Evolutionary conservation across 2,797 vertebrate genomes (phyloP).

Genomic region (Odontamblyopus lacepedii): DNA sequence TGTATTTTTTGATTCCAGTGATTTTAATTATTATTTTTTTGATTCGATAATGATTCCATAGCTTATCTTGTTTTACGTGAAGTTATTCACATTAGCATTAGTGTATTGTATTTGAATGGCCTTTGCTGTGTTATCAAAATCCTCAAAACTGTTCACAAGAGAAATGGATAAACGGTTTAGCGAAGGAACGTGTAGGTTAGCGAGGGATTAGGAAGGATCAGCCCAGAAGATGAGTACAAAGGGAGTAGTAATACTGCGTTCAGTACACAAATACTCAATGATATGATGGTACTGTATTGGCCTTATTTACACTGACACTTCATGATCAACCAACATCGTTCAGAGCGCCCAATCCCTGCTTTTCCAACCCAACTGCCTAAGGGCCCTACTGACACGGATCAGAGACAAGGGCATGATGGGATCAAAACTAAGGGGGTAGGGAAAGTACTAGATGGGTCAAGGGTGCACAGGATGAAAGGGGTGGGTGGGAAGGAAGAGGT

Average conservation of each 20-base stretch:
- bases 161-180: slow-evolving; percentile 31
- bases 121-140: slow-evolving; percentile 2
- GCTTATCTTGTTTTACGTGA: not conserved
- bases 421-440: slow-evolving; percentile 28
- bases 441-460: slow-evolving; percentile 41
- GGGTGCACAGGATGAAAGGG: slow-evolving; percentile 36
- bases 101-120: slow-evolving; percentile 12
- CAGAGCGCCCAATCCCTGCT: slow-evolving; percentile 40
- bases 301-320: slow-evolving; percentile 31
- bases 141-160: not conserved
- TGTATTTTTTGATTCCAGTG: too few relatives aligned
- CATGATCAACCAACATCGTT: slow-evolving; percentile 24
- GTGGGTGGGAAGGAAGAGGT: slow-evolving; percentile 2
- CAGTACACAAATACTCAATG: slow-evolving; percentile 31
- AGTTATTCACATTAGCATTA: not conserved
- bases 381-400: slow-evolving; percentile 52
- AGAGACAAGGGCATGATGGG: slow-evolving; percentile 34
- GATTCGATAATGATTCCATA: too few relatives aligned
- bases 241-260: slow-evolving; percentile 19
- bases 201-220: slow-evolving; percentile 50
- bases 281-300: slow-evolving; percentile 30
- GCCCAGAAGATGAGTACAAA: slow-evolving; percentile 30
- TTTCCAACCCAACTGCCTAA: slow-evolving; percentile 29
- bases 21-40: too few relatives aligned
- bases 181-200: slow-evolving; percentile 34